These are phyloP conservation scores for Saccostrea glomerata DNA, from an alignment of 1,140 invertebrate species.

Conservation along the genomic window DNA sequence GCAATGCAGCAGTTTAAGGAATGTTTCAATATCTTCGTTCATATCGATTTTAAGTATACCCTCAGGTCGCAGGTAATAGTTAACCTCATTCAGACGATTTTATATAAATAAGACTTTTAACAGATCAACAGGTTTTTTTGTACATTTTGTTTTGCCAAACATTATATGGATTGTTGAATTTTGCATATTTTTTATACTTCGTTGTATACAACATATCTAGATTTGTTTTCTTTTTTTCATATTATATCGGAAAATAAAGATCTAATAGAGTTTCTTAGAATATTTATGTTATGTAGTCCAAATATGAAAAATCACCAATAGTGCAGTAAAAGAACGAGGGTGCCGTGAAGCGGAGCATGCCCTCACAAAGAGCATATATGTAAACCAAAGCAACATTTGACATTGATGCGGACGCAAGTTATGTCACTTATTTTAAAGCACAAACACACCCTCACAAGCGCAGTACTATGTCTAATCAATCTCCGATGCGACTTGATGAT, in stretches of 20 bases:
- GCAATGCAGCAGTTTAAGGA: no score
- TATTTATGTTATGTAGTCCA: no score
- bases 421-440: no score
- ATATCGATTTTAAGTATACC: neutral
- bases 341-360: no score
- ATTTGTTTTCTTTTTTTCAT: slow-evolving; percentile 37
- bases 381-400: no score
- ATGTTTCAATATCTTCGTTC: neutral
- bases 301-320: no score
- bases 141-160: slow-evolving; percentile 30
- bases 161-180: slow-evolving; percentile 37
- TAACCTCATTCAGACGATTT: neutral
- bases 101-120: neutral
- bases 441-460: no score
- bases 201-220: slow-evolving; percentile 38
- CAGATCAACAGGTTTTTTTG: slow-evolving; percentile 7
- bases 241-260: slow-evolving; percentile 35
- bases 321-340: no score
- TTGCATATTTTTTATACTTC: slow-evolving; percentile 17
- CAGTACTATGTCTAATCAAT: no score
- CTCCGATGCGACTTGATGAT: no score
- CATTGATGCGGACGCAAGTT: no score
- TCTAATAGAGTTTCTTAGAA: neutral
- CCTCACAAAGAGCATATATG: no score
- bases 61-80: neutral